Conservation (phyloP, 2,113 vertebrate genomes). For the Antechinus stuartii region DNA sequence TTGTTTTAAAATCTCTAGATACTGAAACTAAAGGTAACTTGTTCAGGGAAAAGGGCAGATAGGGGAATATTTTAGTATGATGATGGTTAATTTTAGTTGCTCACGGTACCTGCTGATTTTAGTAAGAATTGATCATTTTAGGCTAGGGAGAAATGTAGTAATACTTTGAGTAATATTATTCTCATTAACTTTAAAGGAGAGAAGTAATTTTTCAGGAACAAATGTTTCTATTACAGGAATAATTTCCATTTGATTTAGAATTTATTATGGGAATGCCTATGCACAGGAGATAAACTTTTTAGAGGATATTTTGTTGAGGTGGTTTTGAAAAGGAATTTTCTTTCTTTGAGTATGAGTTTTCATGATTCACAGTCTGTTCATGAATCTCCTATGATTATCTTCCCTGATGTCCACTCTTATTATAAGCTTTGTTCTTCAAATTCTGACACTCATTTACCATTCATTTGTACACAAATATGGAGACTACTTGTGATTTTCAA, state of each 20-base stretch:
- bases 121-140: conserved; percentile 6
- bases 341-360: not conserved
- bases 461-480: not conserved
- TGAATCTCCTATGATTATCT: not conserved
- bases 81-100: conserved; percentile 24
- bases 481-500: not conserved
- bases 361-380: not conserved
- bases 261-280: not conserved
- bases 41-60: not conserved
- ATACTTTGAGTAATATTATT: not conserved
- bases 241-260: conserved; percentile 23
- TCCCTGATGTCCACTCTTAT: not conserved
- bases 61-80: conserved; percentile 5
- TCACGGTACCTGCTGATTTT: not conserved
- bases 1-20: conserved; percentile 16
- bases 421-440: not conserved
- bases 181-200: not conserved
- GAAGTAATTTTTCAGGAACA: conserved; percentile 1
- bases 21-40: not conserved
- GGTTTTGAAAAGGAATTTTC: not conserved
- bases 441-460: not conserved
- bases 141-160: not conserved
- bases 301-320: not conserved
- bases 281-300: conserved; percentile 3
- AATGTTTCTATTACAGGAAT: not conserved